A percentile compares a stretch with the other conserved stretches of the same genome.
Evolutionary conservation across 2,113 vertebrate species (phyloP).

Genomic region (Ciconia boyciana): DNA sequence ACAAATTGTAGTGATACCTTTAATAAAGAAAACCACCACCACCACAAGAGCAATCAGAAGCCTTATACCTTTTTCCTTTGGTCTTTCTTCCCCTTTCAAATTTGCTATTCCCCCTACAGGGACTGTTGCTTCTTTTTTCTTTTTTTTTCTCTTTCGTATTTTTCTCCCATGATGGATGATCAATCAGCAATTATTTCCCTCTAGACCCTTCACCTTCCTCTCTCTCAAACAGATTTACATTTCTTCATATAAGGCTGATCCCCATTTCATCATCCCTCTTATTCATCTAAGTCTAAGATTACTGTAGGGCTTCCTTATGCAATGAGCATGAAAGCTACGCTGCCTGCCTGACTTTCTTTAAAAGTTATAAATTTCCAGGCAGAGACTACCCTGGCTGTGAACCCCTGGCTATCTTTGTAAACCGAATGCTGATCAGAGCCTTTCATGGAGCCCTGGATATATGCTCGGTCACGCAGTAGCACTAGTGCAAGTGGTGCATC

Average conservation of each 20-base stretch:
- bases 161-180: background rate
- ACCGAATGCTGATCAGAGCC: background rate
- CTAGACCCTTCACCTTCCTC: background rate
- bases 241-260: background rate
- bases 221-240: background rate
- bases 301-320: background rate
- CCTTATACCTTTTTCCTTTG: background rate
- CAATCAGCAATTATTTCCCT: background rate
- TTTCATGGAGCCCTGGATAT: background rate
- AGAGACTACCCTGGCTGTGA: background rate
- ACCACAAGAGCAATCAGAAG: background rate
- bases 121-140: background rate
- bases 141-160: background rate
- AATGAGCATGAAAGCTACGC: background rate
- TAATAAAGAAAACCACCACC: background rate
- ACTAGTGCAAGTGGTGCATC: background rate
- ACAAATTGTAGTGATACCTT: background rate
- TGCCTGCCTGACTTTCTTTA: background rate
- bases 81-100: background rate
- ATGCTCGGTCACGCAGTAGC: fast-evolving
- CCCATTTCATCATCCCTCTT: background rate
- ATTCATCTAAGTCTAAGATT: background rate
- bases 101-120: background rate
- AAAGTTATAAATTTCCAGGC: background rate
- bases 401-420: background rate